Evolutionary conservation across 1,140 invertebrate species (phyloP), one percentile per base, ranked within the genome.

Genomic region (Pararge aegeria): DNA sequence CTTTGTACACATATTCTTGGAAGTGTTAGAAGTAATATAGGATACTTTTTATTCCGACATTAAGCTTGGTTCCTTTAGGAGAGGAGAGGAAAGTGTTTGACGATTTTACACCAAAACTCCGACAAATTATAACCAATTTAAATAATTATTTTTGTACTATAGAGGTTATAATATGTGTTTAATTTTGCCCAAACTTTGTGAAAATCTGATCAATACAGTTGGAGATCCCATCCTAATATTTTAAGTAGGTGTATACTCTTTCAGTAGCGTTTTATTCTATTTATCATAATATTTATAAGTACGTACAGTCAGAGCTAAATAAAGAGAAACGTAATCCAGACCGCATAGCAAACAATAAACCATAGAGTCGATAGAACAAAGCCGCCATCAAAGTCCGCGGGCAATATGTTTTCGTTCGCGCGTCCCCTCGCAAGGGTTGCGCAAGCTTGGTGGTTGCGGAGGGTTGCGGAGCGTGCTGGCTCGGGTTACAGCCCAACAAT

Each of bases 391-490:
- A 24, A 29, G 37, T 34, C 52, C 62, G 44, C 20, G 54, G 62
- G 62, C 73, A 75, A 75, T 75, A 75, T 75, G 73, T 69, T 75
- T 73, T 66, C 64, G 59, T 76, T 75, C 75, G 69, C 76, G 69
- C 71, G 66, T 78, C 72, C 65, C 75, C 73, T 60, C 46, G 61
- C 64, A 56, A 64, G 30, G 30, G 30, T 34, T 34, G 30, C 30
- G 71, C n/a, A n/a, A n/a, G n/a, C n/a, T n/a, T n/a, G n/a, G 68
- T 24, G 73, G 70, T 66, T 75, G 64, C 44, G 29, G 44, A 21
- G 54, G 48, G 54, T 21, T 51, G 54, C 49, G 55, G 66, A 61
- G 70, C 48, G 70, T 66, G 68, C 59, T 62, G 55, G 66, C 64
- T 80, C 74, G 49, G 71, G 74, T 78, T 80, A 65, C 75, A 62